Evolutionary conservation across 2,113 vertebrate genomes (phyloP), one percentile per base, ranked within the genome.

Genomic region (Plotosus lineatus): DNA sequence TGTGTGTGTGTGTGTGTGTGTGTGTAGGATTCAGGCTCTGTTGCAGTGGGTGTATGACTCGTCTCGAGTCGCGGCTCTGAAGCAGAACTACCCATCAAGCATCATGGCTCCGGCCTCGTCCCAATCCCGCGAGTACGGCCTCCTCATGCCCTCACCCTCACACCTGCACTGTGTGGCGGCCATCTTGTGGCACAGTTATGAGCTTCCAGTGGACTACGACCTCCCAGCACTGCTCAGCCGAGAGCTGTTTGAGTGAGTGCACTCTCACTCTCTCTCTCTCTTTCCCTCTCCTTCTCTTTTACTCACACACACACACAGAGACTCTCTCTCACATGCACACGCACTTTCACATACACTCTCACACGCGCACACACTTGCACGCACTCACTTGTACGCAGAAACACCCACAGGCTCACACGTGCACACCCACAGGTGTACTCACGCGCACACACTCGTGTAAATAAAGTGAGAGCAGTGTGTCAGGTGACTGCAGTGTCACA

Each of bases 11-110:
- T 79, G 46, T 58, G 28, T 73, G 26, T 83, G 65, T 74, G 40
- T 38, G 63, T 75, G 1, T 79, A 99, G 98, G 92, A 98, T 99
- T 90, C 96, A 99, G 91, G 96, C 98, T 73, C 87, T 99, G 72
- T 93, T 99, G 83, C 97, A 98, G 89, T 99, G 98, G 98, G 98
- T 99, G 56, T 95, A 96, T 1, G 98, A 99, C 90, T 98, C 97
- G 0, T 97, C 98, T 0, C 91, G 91, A 86, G 94, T 98, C 79
- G 98, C 97, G 28, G 94, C 95, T 42, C 90, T 97, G 90, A 99
- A 97, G 84, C 95, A 95, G 86, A 95, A 90, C 61, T 90, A 92
- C 33, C 92, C 94, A 1, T 88, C 93, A 84, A 95, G 93, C 84
- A 96, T 94, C 79, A 40, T 91, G 42, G 90, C 92, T 48, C 91